phyloP scores from a whole-genome alignment of 2,888 invertebrate species.

The Subacronicta megacephala region DNA sequence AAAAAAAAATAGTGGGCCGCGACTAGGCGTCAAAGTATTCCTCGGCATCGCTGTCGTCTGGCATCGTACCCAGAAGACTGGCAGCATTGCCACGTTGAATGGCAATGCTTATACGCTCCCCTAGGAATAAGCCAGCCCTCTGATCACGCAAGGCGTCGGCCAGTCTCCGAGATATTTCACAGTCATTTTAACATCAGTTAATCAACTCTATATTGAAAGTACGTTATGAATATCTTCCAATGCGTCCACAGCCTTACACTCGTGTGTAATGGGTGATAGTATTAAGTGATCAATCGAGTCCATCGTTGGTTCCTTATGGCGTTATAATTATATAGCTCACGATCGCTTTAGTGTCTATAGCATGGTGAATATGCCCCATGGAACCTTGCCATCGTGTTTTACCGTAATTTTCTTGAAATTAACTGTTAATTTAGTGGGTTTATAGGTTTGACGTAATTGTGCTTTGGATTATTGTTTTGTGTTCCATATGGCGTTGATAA shows the following conservation, averaged over 20 bases:
- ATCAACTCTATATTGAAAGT: too few relatives aligned
- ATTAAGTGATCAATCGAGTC: conserved; percentile 52
- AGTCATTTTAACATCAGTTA: too few relatives aligned
- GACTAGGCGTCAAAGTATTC: too few relatives aligned
- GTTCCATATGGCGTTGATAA: too few relatives aligned
- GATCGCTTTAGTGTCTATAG: conserved; percentile 17
- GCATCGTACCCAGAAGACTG: too few relatives aligned
- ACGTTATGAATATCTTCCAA: not conserved
- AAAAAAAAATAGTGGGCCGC: too few relatives aligned
- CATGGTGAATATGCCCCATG: conserved; percentile 10
- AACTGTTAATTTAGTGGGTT: conserved; percentile 31
- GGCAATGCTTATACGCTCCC: too few relatives aligned
- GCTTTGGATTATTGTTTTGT: not conserved
- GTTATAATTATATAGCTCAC: conserved; percentile 42
- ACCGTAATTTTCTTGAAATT: conserved; percentile 16
- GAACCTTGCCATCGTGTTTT: conserved; percentile 1
- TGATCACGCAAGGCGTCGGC: too few relatives aligned
- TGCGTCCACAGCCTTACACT: conserved; percentile 16
- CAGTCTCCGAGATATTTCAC: too few relatives aligned
- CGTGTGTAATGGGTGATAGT: conserved; percentile 45
- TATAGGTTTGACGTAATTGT: conserved; percentile 2
- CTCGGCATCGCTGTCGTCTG: too few relatives aligned
- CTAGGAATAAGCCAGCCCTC: too few relatives aligned
- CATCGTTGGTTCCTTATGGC: conserved; percentile 40
- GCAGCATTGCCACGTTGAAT: too few relatives aligned